Conservation (phyloP, 2,888 invertebrate species). For the Agriopis leucophaearia region DNA sequence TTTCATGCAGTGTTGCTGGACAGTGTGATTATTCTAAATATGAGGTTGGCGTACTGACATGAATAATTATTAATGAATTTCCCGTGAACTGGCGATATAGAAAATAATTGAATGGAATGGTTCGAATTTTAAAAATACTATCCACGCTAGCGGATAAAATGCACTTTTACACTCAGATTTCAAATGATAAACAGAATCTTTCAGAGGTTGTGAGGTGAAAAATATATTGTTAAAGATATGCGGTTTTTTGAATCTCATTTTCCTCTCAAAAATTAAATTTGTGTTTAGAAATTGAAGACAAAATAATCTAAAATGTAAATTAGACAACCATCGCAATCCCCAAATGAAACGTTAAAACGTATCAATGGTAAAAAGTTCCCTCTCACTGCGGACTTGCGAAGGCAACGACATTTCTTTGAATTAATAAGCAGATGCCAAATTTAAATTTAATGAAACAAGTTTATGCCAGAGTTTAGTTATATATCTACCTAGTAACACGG, state of each 20-base stretch:
- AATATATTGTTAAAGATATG: not conserved
- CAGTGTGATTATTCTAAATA: no score
- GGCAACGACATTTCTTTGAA: slow-evolving; percentile 71
- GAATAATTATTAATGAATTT: no score
- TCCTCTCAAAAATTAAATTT: not conserved
- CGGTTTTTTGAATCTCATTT: not conserved
- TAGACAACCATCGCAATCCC: slow-evolving; percentile 51
- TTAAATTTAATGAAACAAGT: slow-evolving; percentile 83
- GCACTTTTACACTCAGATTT: no score
- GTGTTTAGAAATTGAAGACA: not conserved
- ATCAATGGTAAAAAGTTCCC: slow-evolving; percentile 62
- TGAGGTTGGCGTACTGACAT: no score
- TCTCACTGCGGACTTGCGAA: slow-evolving; percentile 57
- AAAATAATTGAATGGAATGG: no score
- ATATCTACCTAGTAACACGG: slow-evolving; percentile 39
- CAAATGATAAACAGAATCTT: no score
- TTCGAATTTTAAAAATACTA: no score
- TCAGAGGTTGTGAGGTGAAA: no score
- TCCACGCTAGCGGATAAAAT: no score
- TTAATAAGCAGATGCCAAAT: slow-evolving; percentile 79
- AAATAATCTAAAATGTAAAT: slow-evolving; percentile 47
- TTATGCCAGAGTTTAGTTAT: slow-evolving; percentile 56
- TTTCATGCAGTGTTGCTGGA: no score
- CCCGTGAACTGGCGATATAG: no score
- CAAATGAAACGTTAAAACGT: slow-evolving; percentile 61